Percentiles rank a stretch among this genome's conserved stretches.
These are phyloP conservation scores for Metopolophium dirhodum DNA, from an alignment of 1,140 invertebrate species.

Conservation along the genomic window DNA sequence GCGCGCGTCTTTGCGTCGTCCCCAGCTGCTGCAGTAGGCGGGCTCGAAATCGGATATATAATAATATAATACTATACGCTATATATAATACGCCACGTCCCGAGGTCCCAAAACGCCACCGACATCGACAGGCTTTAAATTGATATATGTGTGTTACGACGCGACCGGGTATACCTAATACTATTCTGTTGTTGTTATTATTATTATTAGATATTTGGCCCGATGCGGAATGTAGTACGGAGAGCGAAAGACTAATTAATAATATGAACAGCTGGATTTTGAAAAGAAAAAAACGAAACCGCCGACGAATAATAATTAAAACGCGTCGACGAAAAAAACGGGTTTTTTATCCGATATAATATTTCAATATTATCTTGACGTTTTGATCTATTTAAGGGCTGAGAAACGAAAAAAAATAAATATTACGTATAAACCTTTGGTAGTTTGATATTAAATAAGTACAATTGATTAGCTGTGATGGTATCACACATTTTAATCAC, in stretches of 20 bases:
- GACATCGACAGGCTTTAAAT: slow-evolving; percentile 14
- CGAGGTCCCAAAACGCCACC: not conserved
- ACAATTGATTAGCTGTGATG: not conserved
- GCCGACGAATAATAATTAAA: not conserved
- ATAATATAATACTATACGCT: not conserved
- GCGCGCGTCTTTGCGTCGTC: not conserved
- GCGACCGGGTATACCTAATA: not conserved
- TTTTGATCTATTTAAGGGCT: not conserved
- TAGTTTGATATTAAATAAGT: not conserved
- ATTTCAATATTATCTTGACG: not conserved
- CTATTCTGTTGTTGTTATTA: not conserved
- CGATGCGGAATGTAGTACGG: too few relatives aligned
- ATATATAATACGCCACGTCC: not conserved
- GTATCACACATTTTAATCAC: not conserved
- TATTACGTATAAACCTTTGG: not conserved
- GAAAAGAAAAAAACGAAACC: not conserved
- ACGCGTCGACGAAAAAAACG: not conserved
- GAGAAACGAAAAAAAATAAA: not conserved
- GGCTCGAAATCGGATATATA: not conserved
- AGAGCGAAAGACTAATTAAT: not conserved
- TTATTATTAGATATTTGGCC: not conserved
- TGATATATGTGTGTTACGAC: not conserved
- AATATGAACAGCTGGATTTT: not conserved
- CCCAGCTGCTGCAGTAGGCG: not conserved
- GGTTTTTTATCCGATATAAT: not conserved